These are phyloP conservation scores for Acheta domesticus DNA, from an alignment of 2,888 invertebrate genomes.

Conservation along the genomic window DNA sequence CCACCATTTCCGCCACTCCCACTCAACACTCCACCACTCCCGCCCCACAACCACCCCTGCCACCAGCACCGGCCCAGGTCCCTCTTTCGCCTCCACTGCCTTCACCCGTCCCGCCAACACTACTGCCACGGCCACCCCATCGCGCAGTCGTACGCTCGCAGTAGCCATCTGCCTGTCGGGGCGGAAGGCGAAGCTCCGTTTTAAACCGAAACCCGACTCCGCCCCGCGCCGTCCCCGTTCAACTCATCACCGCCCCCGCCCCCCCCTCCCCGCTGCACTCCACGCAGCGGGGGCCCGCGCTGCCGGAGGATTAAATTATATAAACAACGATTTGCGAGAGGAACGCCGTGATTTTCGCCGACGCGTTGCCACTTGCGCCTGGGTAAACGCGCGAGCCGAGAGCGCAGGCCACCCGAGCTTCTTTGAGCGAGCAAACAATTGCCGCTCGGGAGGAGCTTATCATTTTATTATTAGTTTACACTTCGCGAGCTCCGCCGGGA, in stretches of 20 bases:
- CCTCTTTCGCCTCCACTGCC: neutral
- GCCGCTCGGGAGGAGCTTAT: neutral
- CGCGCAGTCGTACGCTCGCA: neutral
- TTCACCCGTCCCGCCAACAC: neutral
- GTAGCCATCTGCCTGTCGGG: neutral
- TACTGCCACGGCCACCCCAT: neutral
- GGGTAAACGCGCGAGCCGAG: neutral
- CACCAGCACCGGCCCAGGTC: neutral
- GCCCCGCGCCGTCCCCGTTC: neutral
- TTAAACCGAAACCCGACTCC: constrained; percentile 9
- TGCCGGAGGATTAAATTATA: neutral
- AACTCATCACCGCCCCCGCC: neutral
- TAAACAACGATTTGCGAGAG: constrained; percentile 11
- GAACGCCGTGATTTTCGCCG: neutral
- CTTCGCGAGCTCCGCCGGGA: too few relatives aligned
- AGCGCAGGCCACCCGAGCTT: neutral
- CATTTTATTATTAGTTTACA: neutral
- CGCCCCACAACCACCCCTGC: too few relatives aligned
- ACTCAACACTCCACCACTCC: neutral
- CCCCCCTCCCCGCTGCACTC: neutral
- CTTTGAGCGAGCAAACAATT: neutral
- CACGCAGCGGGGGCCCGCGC: too few relatives aligned
- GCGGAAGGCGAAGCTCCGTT: neutral
- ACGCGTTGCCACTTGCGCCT: neutral
- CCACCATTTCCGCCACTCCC: constrained; percentile 21